Evolutionary conservation across 1,140 invertebrate genomes (phyloP), one percentile per base, ranked within the genome.

Genomic region (Heliconius himera): DNA sequence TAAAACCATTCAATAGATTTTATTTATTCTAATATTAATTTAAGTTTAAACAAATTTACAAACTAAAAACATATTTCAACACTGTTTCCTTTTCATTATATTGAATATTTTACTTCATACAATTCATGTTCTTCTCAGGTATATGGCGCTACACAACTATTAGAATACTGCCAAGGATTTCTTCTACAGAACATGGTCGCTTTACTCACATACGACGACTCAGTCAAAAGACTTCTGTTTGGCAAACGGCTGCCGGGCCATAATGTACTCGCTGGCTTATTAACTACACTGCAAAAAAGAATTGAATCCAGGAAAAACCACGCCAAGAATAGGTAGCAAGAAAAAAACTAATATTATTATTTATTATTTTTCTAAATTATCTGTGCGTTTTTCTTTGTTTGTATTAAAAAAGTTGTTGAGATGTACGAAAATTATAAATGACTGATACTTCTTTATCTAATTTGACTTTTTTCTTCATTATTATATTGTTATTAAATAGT

Each of bases 131-230:
- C n/a, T 22, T 9, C 60, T 26, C 84, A 98, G 97, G 97, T 98
- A 9, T 99, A 98, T 87, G 98, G 97, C 87, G 98, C 98, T 22
- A 96, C 96, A 18, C 97, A 98, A 88, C 94, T 99, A 36, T 93
- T 98, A 82, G 97, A 98, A 91, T 98, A 98, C 93, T 98, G 98
- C 88, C 98, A 98, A 95, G 97, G 98, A 51, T 98, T 98, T 91
- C 94, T 99, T 20, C 95, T 99, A 66, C 98, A 99, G 94, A 98
- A 98, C 89, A 98, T 99, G 98, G 97, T 98, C 1, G 97, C 98
- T n/a, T 94, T 98, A 2, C 95, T 98, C 38, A 98, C 98, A 0
- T 98, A 98, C 82, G 98, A 99, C 84, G 98, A 98, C 88, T 98
- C 97, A 1, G 98, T 98, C 0, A 98, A 98, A 86, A 96, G 98